Base-by-base conservation (phyloP, 2,888 invertebrate species). In the Matsumyia berberina region DNA sequence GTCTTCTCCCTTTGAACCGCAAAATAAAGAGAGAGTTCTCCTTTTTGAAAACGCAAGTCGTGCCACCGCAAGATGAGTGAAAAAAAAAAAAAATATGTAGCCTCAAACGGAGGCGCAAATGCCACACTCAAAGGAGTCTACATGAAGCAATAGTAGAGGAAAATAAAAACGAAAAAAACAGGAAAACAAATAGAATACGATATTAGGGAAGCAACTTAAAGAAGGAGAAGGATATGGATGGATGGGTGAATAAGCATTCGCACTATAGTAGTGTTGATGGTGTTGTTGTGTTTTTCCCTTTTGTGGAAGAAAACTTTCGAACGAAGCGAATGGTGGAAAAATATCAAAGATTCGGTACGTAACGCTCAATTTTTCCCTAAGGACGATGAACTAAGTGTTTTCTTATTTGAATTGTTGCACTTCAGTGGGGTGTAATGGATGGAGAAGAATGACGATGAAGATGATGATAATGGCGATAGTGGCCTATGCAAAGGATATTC, bases 21-120 rank as follows among this genome's bases (percentile, higher is more conserved):
- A 51, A 67, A 80, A 80, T 74, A 39, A 80, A 80, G 74, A 73
- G 72, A 73, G 72, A 9, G 17, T 42, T 66, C 31, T n/a, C 53
- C 17, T 33, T 44, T 19, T 15, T 5, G 29, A 46, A 49, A 42
- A 60, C n/a, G 2, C 8, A 53, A 33, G 12, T 8, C 12, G 37
- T 11, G 12, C 24, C 29, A 29, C 12, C 66, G 29, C 67, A 67
- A 67, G 42, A 67, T 67, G 31, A 67, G 53, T 42, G 29, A 31
- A 53, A 53, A 67, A 51, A 17, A 31, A 39, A 39, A 24, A 24
- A 24, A 24, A 24, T 24, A 24, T 3, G 4, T 3, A 24, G 4
- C 11, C 53, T 31, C 0, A n/a, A 51, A 53, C 24, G n/a, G n/a
- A 53, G 53, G 39, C 67, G 31, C 39, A 67, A 67, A 53, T 33